Percentiles rank a stretch among this genome's conserved stretches.
phyloP scores from a whole-genome alignment of 2,888 invertebrate genomes.

The Polyploca ridens region DNA sequence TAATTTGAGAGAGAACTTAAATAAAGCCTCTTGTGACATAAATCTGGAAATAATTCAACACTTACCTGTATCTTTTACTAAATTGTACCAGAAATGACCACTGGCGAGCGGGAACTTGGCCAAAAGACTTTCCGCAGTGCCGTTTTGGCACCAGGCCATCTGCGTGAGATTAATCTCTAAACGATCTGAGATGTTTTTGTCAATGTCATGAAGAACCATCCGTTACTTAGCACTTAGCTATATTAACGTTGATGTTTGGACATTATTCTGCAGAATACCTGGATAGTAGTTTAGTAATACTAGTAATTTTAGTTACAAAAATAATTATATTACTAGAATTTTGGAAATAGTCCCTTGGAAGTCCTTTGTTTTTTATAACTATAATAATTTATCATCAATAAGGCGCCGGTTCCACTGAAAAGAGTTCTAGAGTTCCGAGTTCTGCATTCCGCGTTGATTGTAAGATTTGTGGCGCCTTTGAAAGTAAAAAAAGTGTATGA shows the following conservation, averaged over 20 bases:
- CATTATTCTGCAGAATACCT: background rate
- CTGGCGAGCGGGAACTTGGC: background rate
- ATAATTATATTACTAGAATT: too few relatives aligned
- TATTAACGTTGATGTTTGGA: background rate
- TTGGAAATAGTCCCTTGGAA: too few relatives aligned
- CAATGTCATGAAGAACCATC: conserved; percentile 10
- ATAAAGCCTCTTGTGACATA: background rate
- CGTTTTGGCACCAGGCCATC: conserved; percentile 18
- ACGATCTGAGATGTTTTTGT: background rate
- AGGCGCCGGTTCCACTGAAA: too few relatives aligned
- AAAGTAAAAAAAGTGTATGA: too few relatives aligned
- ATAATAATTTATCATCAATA: too few relatives aligned
- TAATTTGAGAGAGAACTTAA: background rate
- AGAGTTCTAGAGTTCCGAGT: too few relatives aligned
- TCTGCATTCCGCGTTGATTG: too few relatives aligned
- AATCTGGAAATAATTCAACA: background rate
- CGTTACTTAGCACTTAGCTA: conserved; percentile 5
- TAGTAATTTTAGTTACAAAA: too few relatives aligned
- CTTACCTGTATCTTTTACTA: background rate
- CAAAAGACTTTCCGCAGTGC: background rate
- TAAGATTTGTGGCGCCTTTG: too few relatives aligned
- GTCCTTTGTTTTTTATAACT: too few relatives aligned
- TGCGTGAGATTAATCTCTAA: conserved; percentile 8
- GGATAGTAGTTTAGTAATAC: too few relatives aligned
- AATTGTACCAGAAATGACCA: background rate